phyloP scores from a whole-genome alignment of 2,113 vertebrate genomes.

The Carassius gibelio region DNA sequence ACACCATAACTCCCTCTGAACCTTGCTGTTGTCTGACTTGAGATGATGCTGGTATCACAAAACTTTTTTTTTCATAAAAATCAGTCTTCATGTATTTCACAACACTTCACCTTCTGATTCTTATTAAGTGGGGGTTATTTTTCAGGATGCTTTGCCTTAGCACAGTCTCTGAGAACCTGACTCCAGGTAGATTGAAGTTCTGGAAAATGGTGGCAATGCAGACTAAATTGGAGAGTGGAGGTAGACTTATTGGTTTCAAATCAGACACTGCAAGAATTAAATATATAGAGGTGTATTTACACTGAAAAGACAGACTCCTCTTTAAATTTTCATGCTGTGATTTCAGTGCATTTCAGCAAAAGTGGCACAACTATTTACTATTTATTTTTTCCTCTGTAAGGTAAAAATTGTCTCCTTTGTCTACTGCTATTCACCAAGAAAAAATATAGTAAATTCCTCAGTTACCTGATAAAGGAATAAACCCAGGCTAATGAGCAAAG shows the following conservation, averaged over 20 bases:
- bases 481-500: constrained; percentile 58
- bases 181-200: too few species aligned
- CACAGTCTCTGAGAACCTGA: too few species aligned
- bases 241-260: too few species aligned
- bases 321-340: neutral
- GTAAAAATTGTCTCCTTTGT: neutral
- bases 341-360: too few species aligned
- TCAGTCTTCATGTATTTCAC: neutral
- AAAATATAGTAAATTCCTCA: neutral
- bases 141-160: too few species aligned
- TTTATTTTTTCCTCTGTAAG: neutral
- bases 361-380: neutral
- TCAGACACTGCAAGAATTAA: too few species aligned
- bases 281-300: neutral
- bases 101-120: too few species aligned
- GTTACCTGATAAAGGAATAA: constrained; percentile 28
- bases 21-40: neutral
- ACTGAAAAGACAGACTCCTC: neutral
- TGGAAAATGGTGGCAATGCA: too few species aligned
- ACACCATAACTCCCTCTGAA: neutral
- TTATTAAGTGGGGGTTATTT: too few species aligned
- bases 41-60: neutral
- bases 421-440: neutral
- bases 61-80: neutral
- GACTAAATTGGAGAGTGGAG: too few species aligned